Base-by-base conservation (phyloP, 2,113 vertebrate species). In the Saimiri boliviensis region DNA sequence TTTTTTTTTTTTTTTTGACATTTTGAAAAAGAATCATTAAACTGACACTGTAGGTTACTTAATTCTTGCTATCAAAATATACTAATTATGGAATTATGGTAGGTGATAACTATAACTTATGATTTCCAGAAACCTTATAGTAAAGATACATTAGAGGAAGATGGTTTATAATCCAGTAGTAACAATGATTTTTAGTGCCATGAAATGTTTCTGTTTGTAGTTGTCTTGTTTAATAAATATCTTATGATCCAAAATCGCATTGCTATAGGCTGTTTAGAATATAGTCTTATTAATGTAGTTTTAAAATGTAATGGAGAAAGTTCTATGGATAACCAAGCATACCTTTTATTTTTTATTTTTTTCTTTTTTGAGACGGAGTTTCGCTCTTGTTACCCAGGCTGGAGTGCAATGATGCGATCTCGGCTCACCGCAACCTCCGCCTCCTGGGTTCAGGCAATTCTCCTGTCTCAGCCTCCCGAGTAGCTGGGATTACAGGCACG, bases 21-120 rank as follows among this genome's bases (percentile, higher is more conserved):
- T 58, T 89, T 86, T 92, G 30, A 42, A 92, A 80, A 93, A 83
- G 47, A 87, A 85, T 93, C n/a, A 40, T 76, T 87, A 71, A 74
- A 84, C n/a, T 40, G 42, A 27, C 32, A 74, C 60, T 79, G 17
- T 95, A 94, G 45, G 5, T 7, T 68, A 16, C 32, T 47, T 81
- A 91, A 76, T 82, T 94, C 5, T 88, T 95, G 40, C 8, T 76
- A 17, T 40, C 14, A 81, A 25, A 88, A 42, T 58, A 60, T 8
- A 60, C 32, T 49, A 81, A 27, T 92, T 74, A 56, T 70, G 27
- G 40, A 81, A 27, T 92, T 74, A 56, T 70, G 27, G 40, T 85
- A 82, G 47, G 1, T 92, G 58, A 11, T 89, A 17, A 89, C 3
- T 90, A 37, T 23, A 92, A 17, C 17, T 73, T 68, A 40, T 25